Conservation (phyloP, 1,140 invertebrate genomes). For the Philaenus spumarius region DNA sequence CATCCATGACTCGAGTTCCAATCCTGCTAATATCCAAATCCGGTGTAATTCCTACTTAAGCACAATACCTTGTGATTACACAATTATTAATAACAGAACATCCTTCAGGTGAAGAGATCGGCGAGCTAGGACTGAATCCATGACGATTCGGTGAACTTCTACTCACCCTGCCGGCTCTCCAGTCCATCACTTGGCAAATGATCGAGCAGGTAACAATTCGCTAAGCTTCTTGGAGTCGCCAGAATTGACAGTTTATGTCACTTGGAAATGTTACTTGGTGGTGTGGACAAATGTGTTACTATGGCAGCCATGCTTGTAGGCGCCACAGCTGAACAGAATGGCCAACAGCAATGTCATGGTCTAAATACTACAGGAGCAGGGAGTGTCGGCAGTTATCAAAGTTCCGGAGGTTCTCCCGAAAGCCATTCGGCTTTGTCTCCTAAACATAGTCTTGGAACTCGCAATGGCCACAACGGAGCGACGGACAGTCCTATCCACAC, state of each 20-base stretch:
- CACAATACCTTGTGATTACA: conserved; percentile 81
- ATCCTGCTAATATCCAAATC: conserved; percentile 76
- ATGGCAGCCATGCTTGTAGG: conserved; percentile 17
- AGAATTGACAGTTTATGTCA: too few relatives aligned
- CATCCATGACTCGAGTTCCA: conserved; percentile 87
- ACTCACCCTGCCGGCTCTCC: too few relatives aligned
- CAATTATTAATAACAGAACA: conserved; percentile 89
- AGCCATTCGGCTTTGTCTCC: conserved; percentile 30
- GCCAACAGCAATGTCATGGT: too few relatives aligned
- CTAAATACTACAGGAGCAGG: conserved; percentile 18
- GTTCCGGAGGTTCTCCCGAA: conserved; percentile 24
- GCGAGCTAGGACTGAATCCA: too few relatives aligned
- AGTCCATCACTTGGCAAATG: too few relatives aligned
- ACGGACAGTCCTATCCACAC: too few relatives aligned
- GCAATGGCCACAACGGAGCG: conserved; percentile 12
- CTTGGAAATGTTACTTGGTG: too few relatives aligned
- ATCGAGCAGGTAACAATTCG: too few relatives aligned
- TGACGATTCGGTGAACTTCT: too few relatives aligned
- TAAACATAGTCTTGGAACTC: conserved; percentile 25
- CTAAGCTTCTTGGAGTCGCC: too few relatives aligned
- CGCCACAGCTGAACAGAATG: conserved; percentile 20
- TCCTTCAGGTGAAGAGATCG: conserved; percentile 88
- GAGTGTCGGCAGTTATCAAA: too few relatives aligned
- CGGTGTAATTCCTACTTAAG: conserved; percentile 37
- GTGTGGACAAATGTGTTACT: conserved; percentile 2